Evolutionary conservation across 2,888 invertebrate species (phyloP).

Genomic region (Scrobipalpa atriplicella): DNA sequence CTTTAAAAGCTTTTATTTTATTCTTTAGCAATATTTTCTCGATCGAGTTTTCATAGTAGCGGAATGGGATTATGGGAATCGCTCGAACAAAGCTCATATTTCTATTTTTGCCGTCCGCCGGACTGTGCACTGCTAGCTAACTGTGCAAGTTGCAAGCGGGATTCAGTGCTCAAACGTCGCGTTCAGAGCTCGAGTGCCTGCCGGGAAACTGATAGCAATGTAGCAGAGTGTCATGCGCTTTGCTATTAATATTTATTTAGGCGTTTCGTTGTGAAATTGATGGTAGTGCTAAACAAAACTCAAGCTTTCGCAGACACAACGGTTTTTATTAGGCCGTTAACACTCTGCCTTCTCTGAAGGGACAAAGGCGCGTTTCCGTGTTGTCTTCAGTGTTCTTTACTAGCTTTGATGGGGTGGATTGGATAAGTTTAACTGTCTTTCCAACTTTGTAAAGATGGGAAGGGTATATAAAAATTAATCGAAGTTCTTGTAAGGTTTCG

Average conservation of each 20-base stretch:
- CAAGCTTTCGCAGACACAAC: no score
- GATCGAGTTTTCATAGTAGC: conserved; percentile 5
- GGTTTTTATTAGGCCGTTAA: no score
- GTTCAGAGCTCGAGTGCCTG: neutral
- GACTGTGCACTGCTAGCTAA: conserved; percentile 1
- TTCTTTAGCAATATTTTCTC: neutral
- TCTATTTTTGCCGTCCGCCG: conserved; percentile 10
- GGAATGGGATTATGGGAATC: neutral
- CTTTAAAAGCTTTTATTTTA: neutral
- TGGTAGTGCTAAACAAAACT: no score
- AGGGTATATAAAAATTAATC: neutral
- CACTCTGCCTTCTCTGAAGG: no score
- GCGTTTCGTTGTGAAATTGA: neutral
- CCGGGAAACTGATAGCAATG: neutral
- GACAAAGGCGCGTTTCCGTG: no score
- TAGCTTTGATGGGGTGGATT: no score
- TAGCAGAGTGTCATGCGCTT: neutral
- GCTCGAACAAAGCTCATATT: conserved; percentile 6
- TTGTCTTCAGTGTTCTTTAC: no score
- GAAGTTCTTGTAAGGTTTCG: neutral
- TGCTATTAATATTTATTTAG: neutral
- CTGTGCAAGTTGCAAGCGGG: neutral
- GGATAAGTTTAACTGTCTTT: no score
- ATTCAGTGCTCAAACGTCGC: conserved; percentile 1
- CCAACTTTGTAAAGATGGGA: neutral